phyloP scores from a whole-genome alignment of 64 coral and sea anemone species.

The Pocillopora verrucosa region DNA sequence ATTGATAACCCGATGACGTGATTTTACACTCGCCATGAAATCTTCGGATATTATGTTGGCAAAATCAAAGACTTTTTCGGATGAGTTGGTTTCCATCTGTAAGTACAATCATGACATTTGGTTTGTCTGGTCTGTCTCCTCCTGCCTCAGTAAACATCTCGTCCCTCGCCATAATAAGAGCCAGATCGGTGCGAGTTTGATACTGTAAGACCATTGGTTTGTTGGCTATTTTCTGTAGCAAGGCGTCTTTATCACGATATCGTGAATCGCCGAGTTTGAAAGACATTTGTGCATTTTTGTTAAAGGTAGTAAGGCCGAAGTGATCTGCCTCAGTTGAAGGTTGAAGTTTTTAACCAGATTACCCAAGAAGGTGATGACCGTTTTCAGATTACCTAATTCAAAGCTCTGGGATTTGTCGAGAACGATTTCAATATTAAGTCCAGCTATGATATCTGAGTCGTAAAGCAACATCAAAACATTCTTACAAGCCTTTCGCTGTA shows the following conservation, averaged over 20 bases:
- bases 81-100: neutral
- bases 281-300: neutral
- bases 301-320: neutral
- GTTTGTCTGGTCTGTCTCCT: conserved; percentile 13
- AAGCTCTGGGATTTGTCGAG: neutral
- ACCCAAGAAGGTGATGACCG: neutral
- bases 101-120: neutral
- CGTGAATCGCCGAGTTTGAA: neutral
- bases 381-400: neutral
- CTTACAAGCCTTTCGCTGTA: too few relatives aligned
- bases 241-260: neutral
- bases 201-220: neutral
- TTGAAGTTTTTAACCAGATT: neutral
- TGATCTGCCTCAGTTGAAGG: neutral
- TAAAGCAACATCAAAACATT: too few relatives aligned
- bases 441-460: neutral
- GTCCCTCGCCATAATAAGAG: neutral
- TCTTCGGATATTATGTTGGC: neutral
- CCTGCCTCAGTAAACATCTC: neutral
- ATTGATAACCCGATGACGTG: too few relatives aligned
- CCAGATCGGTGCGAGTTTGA: conserved; percentile 2
- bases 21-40: neutral
- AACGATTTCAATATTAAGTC: neutral
- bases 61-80: neutral
- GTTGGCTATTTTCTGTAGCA: neutral